A percentile compares a stretch with the other conserved stretches of the same genome.
Evolutionary conservation across 2,797 vertebrate genomes (phyloP).

Genomic region (Xyrichtys novacula): DNA sequence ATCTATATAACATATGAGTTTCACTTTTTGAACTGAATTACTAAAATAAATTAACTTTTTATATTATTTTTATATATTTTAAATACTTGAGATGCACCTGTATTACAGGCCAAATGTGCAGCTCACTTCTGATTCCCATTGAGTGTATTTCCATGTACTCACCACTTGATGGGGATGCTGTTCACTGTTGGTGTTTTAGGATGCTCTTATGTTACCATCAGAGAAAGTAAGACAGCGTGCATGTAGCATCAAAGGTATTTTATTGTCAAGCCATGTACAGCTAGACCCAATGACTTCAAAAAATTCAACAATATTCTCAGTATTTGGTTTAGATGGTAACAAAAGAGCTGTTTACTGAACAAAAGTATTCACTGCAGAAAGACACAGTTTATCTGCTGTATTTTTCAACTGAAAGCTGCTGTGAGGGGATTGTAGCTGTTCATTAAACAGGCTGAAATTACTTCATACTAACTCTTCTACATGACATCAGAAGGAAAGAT

Average conservation of each 20-base stretch:
- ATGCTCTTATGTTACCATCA: too few relatives aligned
- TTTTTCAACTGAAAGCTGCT: background rate
- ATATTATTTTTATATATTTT: too few relatives aligned
- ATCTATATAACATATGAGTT: too few relatives aligned
- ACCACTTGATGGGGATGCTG: slow-evolving; percentile 57
- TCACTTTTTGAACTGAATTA: too few relatives aligned
- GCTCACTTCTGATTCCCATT: background rate
- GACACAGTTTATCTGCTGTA: background rate
- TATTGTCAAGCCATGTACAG: background rate
- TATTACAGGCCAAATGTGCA: too few relatives aligned
- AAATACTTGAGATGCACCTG: too few relatives aligned
- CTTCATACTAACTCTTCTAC: too few relatives aligned
- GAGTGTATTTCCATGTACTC: background rate
- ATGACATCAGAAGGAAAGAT: too few relatives aligned
- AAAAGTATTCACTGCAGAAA: background rate
- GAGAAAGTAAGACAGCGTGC: too few relatives aligned
- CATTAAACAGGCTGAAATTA: too few relatives aligned
- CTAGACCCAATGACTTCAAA: background rate
- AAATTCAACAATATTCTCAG: background rate
- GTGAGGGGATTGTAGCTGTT: too few relatives aligned
- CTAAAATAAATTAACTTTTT: too few relatives aligned
- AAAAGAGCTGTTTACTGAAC: background rate
- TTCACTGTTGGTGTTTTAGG: slow-evolving; percentile 1
- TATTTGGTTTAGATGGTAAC: background rate
- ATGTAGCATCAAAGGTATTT: background rate